Percentiles rank a stretch among this genome's conserved stretches.
phyloP scores from a whole-genome alignment of 1,140 invertebrate species.

The Trypoxylus dichotomus region DNA sequence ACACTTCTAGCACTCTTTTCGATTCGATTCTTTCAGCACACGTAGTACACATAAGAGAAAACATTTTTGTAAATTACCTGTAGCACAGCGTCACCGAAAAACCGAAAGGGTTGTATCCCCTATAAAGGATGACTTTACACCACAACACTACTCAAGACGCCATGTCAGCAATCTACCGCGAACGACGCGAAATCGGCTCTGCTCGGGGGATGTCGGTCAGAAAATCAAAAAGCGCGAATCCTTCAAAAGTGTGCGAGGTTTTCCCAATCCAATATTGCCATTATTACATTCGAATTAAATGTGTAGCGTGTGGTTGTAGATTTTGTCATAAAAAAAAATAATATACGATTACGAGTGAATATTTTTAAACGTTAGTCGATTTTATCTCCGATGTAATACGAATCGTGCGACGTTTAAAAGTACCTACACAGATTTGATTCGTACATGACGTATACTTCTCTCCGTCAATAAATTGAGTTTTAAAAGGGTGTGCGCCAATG shows the following conservation, averaged over 20 bases:
- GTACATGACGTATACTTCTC: conserved; percentile 8
- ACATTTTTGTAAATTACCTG: conserved; percentile 1
- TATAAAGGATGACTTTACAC: conserved; percentile 47
- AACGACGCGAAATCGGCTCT: conserved; percentile 37
- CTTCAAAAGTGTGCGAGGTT: conserved; percentile 42
- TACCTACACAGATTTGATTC: conserved; percentile 1
- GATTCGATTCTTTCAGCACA: background rate
- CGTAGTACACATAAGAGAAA: background rate
- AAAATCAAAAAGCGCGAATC: conserved; percentile 45
- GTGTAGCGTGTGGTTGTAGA: background rate
- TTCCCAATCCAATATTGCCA: conserved; percentile 11
- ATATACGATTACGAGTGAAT: background rate
- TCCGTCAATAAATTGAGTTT: conserved; percentile 12
- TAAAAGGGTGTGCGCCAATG: conserved; percentile 24
- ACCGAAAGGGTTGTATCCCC: conserved; percentile 49
- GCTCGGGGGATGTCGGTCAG: conserved; percentile 48
- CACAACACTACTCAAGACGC: conserved; percentile 52
- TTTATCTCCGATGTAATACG: background rate
- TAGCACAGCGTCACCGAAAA: conserved; percentile 33
- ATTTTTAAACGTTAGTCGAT: background rate
- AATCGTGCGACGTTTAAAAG: conserved; percentile 3
- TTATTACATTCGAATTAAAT: conserved; percentile 21
- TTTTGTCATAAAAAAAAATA: background rate
- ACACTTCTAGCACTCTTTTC: background rate
- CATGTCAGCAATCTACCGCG: conserved; percentile 51